Evolutionary conservation across 2,113 vertebrate species (phyloP).

Genomic region (Myanophis thanlyinensis): DNA sequence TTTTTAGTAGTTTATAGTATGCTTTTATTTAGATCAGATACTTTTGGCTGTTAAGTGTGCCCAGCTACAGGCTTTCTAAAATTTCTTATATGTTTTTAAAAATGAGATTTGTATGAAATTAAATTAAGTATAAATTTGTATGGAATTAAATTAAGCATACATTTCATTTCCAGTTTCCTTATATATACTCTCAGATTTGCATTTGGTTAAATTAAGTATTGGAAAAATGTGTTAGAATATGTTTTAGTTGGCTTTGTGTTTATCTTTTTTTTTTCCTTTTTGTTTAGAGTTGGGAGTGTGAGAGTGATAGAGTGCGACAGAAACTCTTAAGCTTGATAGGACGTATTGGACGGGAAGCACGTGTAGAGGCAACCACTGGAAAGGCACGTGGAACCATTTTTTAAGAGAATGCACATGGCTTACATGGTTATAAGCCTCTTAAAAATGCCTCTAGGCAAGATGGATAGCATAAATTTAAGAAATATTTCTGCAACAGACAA

Average conservation of each 20-base stretch:
- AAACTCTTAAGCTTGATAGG: slow-evolving; percentile 96
- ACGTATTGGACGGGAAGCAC: slow-evolving; percentile 93
- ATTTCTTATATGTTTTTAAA: neutral
- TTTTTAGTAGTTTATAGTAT: slow-evolving; percentile 6
- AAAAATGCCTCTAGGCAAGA: neutral
- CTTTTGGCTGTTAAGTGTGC: neutral
- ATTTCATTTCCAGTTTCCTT: neutral
- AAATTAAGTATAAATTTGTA: fast-evolving
- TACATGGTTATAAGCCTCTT: neutral
- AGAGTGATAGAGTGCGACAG: slow-evolving; percentile 93
- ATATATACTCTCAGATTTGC: neutral
- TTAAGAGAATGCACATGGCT: neutral
- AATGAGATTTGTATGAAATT: neutral
- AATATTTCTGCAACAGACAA: neutral
- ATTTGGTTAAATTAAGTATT: neutral
- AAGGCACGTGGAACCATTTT: slow-evolving; percentile 75
- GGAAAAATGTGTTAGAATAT: neutral
- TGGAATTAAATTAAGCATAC: neutral
- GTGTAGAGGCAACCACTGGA: slow-evolving; percentile 92
- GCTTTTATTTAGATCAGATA: neutral
- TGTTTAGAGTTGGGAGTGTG: slow-evolving; percentile 96
- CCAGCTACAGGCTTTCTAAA: neutral
- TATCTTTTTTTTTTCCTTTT: slow-evolving; percentile 19
- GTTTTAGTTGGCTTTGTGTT: neutral
- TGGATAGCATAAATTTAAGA: neutral